phyloP scores from a whole-genome alignment of 1,140 invertebrate genomes.

The Caerostris darwini region DNA sequence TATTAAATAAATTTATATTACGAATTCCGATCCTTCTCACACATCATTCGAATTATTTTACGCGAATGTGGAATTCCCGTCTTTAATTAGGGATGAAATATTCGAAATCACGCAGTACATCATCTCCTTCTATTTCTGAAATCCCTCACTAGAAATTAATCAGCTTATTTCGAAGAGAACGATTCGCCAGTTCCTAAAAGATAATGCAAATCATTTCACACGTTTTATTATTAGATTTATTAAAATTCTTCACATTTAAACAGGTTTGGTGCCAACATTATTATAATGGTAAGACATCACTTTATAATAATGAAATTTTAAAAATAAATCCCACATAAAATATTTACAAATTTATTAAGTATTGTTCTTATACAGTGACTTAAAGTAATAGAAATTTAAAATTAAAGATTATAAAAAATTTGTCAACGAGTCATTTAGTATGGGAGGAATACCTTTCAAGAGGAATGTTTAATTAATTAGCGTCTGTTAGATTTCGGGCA shows the following conservation, averaged over 20 bases:
- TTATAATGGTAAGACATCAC: no score
- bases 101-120: neutral
- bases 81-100: constrained; percentile 4
- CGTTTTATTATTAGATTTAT: neutral
- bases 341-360: no score
- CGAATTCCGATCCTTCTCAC: neutral
- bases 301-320: no score
- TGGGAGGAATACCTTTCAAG: neutral
- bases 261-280: no score
- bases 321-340: no score
- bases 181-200: neutral
- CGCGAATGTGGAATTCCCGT: neutral
- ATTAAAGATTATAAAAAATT: no score
- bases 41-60: neutral
- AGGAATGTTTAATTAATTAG: neutral
- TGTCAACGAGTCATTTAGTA: neutral
- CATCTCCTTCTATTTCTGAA: neutral
- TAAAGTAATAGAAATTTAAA: no score
- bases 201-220: neutral
- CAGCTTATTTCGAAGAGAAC: neutral
- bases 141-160: neutral
- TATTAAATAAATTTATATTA: neutral
- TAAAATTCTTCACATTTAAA: neutral
- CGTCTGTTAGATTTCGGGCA: neutral
- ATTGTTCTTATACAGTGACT: no score